phyloP scores from a whole-genome alignment of 2,888 invertebrate genomes.

The Aspidapion aeneum region DNA sequence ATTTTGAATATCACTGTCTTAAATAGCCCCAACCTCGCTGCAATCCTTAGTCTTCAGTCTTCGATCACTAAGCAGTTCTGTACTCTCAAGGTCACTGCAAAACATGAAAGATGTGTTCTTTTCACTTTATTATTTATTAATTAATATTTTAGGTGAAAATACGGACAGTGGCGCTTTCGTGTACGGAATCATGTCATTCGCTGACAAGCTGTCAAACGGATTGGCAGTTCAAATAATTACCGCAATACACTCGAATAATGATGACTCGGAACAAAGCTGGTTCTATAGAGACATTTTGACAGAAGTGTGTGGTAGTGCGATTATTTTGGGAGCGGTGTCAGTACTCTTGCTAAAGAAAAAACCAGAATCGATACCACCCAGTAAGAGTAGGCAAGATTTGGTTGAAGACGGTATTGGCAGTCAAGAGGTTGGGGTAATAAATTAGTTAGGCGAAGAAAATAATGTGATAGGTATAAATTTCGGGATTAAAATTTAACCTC shows the following conservation, averaged over 20 bases:
- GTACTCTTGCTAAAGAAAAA: conserved; percentile 35
- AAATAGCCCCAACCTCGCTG: no score
- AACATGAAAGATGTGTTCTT: no score
- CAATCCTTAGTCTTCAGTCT: no score
- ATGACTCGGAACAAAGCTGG: conserved; percentile 41
- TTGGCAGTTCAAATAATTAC: conserved; percentile 79
- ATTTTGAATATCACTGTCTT: no score
- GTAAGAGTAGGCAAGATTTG: conserved; percentile 15
- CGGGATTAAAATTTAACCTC: no score
- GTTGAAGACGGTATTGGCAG: not conserved
- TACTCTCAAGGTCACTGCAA: no score
- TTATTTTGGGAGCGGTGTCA: conserved; percentile 50
- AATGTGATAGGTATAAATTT: no score
- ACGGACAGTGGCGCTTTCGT: conserved; percentile 81
- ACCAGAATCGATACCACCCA: conserved; percentile 6
- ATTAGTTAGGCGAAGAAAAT: no score
- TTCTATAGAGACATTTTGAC: conserved; percentile 56
- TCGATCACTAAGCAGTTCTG: no score
- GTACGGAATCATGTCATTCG: conserved; percentile 75
- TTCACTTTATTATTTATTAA: no score
- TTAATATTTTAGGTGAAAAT: conserved; percentile 50
- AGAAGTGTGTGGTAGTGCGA: conserved; percentile 55
- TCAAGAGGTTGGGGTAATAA: not conserved
- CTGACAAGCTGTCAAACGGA: conserved; percentile 88
- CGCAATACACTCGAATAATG: conserved; percentile 49